phyloP scores from a whole-genome alignment of 2,888 invertebrate genomes.

The Caenorhabditis parvicauda region DNA sequence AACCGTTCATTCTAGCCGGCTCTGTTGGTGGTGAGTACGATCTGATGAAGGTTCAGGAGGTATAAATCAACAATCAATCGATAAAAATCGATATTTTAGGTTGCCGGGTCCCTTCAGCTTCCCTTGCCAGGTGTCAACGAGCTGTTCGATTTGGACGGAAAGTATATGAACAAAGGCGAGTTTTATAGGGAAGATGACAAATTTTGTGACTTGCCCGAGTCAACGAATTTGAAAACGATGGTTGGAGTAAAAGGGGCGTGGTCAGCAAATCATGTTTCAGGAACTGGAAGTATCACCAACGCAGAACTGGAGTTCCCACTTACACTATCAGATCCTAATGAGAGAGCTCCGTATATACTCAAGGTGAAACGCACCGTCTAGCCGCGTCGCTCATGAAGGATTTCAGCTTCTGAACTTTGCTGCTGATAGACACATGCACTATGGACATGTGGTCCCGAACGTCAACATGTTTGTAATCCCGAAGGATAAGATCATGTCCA shows the following conservation, averaged over 20 bases:
- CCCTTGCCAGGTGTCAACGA: conserved; percentile 51
- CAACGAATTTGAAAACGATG: too few species aligned
- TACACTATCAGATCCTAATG: conserved; percentile 50
- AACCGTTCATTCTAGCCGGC: conserved; percentile 17
- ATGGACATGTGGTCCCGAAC: conserved; percentile 45
- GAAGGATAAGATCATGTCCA: conserved; percentile 43
- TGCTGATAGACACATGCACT: conserved; percentile 28
- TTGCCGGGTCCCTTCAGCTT: conserved; percentile 38
- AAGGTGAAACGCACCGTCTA: conserved; percentile 27
- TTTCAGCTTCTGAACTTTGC: too few species aligned
- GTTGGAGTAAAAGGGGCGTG: too few species aligned
- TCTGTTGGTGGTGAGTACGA: conserved; percentile 29
- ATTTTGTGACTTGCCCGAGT: too few species aligned
- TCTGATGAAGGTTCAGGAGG: too few species aligned
- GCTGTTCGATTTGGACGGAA: conserved; percentile 50
- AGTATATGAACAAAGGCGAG: conserved; percentile 41
- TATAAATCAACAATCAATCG: too few species aligned
- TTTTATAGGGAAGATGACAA: too few species aligned
- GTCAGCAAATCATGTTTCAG: too few species aligned
- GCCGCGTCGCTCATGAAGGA: too few species aligned
- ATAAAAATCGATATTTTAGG: too few species aligned
- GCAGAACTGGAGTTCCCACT: conserved; percentile 49
- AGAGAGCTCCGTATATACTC: conserved; percentile 47
- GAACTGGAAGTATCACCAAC: conserved; percentile 42
- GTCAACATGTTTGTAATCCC: conserved; percentile 36